Conservation (phyloP, 2,888 invertebrate genomes). For the Epirrhoe tristata region DNA sequence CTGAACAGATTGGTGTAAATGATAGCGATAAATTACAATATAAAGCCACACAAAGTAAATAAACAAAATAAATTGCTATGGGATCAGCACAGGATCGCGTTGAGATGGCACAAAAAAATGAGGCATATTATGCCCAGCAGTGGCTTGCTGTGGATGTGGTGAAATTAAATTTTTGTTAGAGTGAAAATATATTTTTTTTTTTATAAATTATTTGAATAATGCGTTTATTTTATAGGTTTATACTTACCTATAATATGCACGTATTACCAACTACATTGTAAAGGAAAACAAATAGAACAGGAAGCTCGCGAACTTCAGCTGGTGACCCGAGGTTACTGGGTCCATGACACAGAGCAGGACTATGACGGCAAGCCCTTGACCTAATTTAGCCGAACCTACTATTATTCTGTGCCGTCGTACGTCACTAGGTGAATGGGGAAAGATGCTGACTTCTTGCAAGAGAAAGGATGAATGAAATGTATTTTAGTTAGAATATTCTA, state of each 20-base stretch:
- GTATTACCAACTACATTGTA: not conserved
- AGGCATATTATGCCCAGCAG: no score
- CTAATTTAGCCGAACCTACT: slow-evolving; percentile 14
- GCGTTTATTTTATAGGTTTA: no score
- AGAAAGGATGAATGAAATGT: slow-evolving; percentile 24
- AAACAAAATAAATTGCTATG: not conserved
- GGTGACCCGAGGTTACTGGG: slow-evolving; percentile 6
- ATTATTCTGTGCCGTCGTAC: slow-evolving; percentile 9
- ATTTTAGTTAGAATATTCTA: not conserved
- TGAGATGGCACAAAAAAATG: no score
- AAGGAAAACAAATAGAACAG: not conserved
- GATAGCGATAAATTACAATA: not conserved
- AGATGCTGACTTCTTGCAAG: slow-evolving; percentile 11
- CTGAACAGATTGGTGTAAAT: not conserved
- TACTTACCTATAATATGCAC: no score
- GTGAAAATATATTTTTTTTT: no score
- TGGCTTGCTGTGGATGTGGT: no score
- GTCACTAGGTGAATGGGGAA: slow-evolving; percentile 28
- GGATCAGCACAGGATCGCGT: no score
- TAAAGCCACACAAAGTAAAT: not conserved
- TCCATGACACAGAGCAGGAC: slow-evolving; percentile 17
- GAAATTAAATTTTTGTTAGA: no score
- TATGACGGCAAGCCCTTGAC: slow-evolving; percentile 27
- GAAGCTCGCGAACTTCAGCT: not conserved
- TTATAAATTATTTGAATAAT: no score